Percentiles rank a stretch among this genome's conserved stretches.
phyloP scores from a whole-genome alignment of 1,140 invertebrate genomes.

The Drosophila mojavensis region DNA sequence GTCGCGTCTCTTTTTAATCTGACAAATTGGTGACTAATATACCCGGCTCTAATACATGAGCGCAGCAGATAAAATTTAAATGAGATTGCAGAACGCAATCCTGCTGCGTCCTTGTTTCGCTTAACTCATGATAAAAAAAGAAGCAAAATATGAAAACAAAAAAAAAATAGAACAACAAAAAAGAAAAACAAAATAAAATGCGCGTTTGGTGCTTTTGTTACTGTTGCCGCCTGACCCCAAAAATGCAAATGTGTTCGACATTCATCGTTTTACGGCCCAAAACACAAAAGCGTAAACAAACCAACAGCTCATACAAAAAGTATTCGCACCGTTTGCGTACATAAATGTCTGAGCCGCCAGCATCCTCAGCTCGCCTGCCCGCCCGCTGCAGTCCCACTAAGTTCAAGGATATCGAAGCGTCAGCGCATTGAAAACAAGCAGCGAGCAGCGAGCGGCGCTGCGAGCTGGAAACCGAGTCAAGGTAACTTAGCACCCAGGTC shows the following conservation, averaged over 20 bases:
- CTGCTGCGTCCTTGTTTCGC: background rate
- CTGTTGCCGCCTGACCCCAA: slow-evolving; percentile 37
- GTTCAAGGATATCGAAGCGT: slow-evolving; percentile 68
- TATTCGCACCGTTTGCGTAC: slow-evolving; percentile 54
- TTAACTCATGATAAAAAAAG: too few species aligned
- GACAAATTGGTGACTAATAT: slow-evolving; percentile 51
- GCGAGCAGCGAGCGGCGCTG: background rate
- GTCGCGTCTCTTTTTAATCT: slow-evolving; percentile 61
- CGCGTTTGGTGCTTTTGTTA: slow-evolving; percentile 16
- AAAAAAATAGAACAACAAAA: too few species aligned
- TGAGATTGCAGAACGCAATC: slow-evolving; percentile 31
- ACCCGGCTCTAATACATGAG: slow-evolving; percentile 10
- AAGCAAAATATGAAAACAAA: too few species aligned
- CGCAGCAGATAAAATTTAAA: slow-evolving; percentile 38
- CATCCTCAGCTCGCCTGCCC: background rate
- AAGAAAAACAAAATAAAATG: background rate
- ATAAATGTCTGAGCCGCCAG: slow-evolving; percentile 53
- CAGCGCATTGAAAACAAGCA: slow-evolving; percentile 42
- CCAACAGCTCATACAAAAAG: slow-evolving; percentile 34
- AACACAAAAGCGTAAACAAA: slow-evolving; percentile 47
- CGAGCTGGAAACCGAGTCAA: slow-evolving; percentile 56
- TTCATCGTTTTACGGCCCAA: slow-evolving; percentile 31
- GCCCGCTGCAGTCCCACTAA: slow-evolving; percentile 14
- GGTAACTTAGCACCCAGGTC: slow-evolving; percentile 49
- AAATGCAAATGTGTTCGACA: slow-evolving; percentile 51